These are phyloP conservation scores for Gryllus longicercus DNA, from an alignment of 2,888 invertebrate genomes.

Conservation along the genomic window DNA sequence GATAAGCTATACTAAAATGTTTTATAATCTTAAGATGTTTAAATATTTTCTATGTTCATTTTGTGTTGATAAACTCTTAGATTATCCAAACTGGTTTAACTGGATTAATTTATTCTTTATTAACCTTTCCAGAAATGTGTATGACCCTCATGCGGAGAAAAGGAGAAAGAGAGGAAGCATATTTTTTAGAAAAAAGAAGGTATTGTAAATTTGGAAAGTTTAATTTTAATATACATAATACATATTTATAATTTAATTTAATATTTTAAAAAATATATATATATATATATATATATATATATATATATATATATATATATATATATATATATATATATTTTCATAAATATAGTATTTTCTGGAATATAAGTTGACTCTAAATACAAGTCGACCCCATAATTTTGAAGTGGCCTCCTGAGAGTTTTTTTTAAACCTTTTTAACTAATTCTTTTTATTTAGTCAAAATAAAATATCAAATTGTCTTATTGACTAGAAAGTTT, in stretches of 20 bases:
- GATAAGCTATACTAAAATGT: too few relatives aligned
- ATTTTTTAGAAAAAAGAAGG: constrained; percentile 90
- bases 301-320: too few relatives aligned
- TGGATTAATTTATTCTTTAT: constrained; percentile 11
- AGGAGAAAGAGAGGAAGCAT: constrained; percentile 82
- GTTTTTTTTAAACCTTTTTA: too few relatives aligned
- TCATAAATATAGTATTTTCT: too few relatives aligned
- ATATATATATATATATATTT: too few relatives aligned
- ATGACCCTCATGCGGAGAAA: constrained; percentile 73
- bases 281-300: too few relatives aligned
- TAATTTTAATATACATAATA: neutral
- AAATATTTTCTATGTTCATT: neutral
- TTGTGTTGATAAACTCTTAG: neutral
- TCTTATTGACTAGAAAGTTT: too few relatives aligned
- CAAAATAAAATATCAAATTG: too few relatives aligned
- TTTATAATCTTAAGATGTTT: neutral
- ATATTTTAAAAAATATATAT: neutral
- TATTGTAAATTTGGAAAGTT: constrained; percentile 39
- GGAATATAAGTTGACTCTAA: too few relatives aligned
- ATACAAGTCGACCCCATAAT: too few relatives aligned
- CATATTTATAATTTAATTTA: neutral
- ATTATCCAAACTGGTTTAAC: neutral
- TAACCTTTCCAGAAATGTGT: constrained; percentile 24
- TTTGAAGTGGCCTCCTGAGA: too few relatives aligned
- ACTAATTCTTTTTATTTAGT: too few relatives aligned